These are phyloP conservation scores for Lithophane semibrunnea DNA, from an alignment of 2,888 invertebrate genomes.

Conservation along the genomic window DNA sequence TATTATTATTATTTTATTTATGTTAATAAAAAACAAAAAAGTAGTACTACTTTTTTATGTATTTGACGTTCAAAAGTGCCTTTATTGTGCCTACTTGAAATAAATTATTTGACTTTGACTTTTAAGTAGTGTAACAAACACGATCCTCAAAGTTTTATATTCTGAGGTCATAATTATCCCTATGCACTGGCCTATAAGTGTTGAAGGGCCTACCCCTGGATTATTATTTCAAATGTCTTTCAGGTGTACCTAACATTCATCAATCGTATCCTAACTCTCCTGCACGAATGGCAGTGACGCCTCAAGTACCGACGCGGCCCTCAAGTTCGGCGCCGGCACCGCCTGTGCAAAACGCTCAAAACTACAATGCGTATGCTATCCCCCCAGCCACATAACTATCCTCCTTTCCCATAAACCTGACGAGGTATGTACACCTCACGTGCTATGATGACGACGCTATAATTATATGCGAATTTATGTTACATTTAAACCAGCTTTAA, in stretches of 20 bases:
- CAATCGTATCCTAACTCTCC: conserved; percentile 33
- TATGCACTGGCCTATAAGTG: neutral
- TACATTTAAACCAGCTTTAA: neutral
- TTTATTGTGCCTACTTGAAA: no score
- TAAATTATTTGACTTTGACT: no score
- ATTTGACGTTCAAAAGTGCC: no score
- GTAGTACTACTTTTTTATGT: neutral
- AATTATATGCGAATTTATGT: conserved; percentile 32
- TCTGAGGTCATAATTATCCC: neutral
- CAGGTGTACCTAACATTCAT: conserved; percentile 47
- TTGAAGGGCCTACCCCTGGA: neutral
- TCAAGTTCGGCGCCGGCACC: conserved; percentile 38
- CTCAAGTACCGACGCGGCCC: conserved; percentile 45
- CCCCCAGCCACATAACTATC: conserved; percentile 62
- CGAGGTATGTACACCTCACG: conserved; percentile 62
- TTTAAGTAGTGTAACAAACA: neutral
- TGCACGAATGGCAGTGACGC: conserved; percentile 33
- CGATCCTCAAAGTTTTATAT: neutral
- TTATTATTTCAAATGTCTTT: conserved; percentile 32
- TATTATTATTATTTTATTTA: no score
- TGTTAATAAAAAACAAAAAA: neutral
- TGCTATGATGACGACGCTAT: conserved; percentile 15
- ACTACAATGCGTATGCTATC: conserved; percentile 57
- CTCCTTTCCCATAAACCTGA: conserved; percentile 65
- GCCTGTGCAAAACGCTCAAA: conserved; percentile 36